Base-by-base conservation (phyloP, 2,113 vertebrate species). In the Clarias gariepinus region DNA sequence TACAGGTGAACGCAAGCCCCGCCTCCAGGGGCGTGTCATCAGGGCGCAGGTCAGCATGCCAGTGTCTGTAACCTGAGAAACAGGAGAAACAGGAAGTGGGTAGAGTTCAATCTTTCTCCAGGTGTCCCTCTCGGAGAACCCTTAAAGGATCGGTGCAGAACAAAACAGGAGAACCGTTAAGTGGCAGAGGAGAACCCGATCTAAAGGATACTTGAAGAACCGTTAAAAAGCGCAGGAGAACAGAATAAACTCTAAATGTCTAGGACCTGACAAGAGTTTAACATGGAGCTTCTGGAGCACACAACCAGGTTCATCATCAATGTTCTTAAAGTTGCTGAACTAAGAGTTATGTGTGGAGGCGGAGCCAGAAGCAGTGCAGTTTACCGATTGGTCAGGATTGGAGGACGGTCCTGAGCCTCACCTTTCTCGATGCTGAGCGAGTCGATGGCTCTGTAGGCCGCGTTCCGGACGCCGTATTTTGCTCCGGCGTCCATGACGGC, bases 371-470 rank as follows among this genome's bases (percentile, higher is more conserved):
- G 11, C 33, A 33, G 66, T 33, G 6, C 68, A 1, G 19, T 4
- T 47, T 36, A 47, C 36, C 47, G 69, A 73, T 73, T 73, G 69
- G 68, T 47, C 69, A 73, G 33, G 1, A 73, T 41, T 0, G 30
- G 47, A 47, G 47, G 47, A 7, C 8, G 47, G 47, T 47, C 47
- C 47, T 47, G 47, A 61, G 63, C 33, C 28, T 47, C 30, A 98
- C 98, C 98, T 96, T 99, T 99, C 92, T 99, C 98, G 0, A 97
- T 97, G 94, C 97, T 99, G 92, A 99, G 96, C 0, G 98, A 98
- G 93, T 99, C 98, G 0, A 99, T 99, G 91, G 98, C 98, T 85
- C 98, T 95, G 94, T 99, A 99, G 74, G 97, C 98, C 0, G 97
- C 97, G 2, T 99, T 97, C 92, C 94, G 58, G 9, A 98, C 95